Conservation (phyloP, 2,113 vertebrate genomes). For the Polypterus senegalus region DNA sequence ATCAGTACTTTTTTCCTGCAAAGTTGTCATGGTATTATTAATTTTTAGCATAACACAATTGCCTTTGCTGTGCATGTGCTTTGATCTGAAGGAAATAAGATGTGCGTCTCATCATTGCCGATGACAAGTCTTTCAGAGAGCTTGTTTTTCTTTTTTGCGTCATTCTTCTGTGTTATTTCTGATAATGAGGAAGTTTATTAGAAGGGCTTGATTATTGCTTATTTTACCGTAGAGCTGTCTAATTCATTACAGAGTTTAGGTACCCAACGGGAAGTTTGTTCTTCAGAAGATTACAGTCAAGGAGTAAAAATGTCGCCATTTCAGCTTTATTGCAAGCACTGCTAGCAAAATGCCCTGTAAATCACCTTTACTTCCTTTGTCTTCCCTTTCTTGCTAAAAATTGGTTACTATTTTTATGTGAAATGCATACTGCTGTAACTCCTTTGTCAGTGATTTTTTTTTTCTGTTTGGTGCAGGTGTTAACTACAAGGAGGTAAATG, state of each 20-base stretch:
- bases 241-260: constrained; percentile 42
- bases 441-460: constrained; percentile 8
- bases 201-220: constrained; percentile 42
- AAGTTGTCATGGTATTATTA: no score
- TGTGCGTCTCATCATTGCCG: no score
- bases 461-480: constrained; percentile 53
- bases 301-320: constrained; percentile 23
- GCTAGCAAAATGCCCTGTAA: no score
- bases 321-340: no score
- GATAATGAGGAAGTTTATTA: constrained; percentile 50
- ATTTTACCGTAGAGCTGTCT: constrained; percentile 25
- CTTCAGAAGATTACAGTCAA: constrained; percentile 38
- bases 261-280: constrained; percentile 52
- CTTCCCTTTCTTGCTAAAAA: no score
- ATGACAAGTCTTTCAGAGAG: constrained; percentile 11
- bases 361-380: no score
- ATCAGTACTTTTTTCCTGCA: no score
- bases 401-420: background rate
- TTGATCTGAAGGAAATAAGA: no score
- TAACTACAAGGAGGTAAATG: constrained; percentile 89
- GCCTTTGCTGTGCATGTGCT: no score
- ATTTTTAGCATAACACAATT: no score
- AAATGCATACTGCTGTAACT: background rate
- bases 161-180: constrained; percentile 21
- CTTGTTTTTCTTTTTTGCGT: constrained; percentile 37